Conservation (phyloP, 2,888 invertebrate species). For the Diarsia rubi region DNA sequence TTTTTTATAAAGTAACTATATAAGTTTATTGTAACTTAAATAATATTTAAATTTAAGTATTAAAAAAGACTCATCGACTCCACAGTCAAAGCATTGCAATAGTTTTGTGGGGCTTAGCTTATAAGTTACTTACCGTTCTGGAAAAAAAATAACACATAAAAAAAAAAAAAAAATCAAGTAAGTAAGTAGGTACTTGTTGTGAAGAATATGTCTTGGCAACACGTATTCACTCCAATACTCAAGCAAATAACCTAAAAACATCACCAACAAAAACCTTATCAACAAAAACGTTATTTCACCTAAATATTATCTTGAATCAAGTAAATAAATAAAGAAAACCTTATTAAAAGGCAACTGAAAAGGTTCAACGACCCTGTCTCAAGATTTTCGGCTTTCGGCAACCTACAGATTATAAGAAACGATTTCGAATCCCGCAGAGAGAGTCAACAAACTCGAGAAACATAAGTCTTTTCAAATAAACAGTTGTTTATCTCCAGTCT, state of each 20-base stretch:
- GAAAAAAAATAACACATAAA: no score
- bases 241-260: not conserved
- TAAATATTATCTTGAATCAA: conserved; percentile 26
- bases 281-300: conserved; percentile 1
- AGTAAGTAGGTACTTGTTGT: no score
- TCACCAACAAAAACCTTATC: not conserved
- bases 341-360: conserved; percentile 5
- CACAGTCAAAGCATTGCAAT: no score
- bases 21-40: no score
- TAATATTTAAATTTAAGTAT: no score
- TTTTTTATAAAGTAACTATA: no score
- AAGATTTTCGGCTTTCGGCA: conserved; percentile 11
- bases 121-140: no score
- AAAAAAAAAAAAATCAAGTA: no score
- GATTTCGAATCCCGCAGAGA: not conserved
- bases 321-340: conserved; percentile 32
- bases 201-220: not conserved
- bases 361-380: conserved; percentile 23
- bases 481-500: conserved; percentile 23
- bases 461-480: conserved; percentile 35
- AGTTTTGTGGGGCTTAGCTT: no score
- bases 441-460: conserved; percentile 23
- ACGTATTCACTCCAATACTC: not conserved
- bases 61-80: no score
- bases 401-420: conserved; percentile 6